A percentile compares a stretch with the other conserved stretches of the same genome.
Conservation (phyloP, 1,140 invertebrate species). For the Lepidurus packardi region DNA sequence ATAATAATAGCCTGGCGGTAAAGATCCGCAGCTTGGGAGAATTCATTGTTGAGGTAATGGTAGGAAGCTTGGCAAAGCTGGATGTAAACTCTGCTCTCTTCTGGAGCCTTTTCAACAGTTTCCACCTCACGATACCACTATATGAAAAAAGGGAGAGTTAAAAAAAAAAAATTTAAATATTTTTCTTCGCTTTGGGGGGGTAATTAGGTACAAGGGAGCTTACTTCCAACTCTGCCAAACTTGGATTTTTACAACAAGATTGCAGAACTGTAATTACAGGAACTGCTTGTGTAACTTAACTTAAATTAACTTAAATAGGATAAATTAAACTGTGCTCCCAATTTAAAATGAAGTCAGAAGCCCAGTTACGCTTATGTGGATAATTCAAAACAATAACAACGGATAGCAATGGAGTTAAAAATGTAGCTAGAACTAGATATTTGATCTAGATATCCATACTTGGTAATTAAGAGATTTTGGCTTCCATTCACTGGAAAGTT, state of each 20-base stretch:
- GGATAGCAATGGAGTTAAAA: too few species aligned
- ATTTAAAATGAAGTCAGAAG: too few species aligned
- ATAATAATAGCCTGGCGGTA: neutral
- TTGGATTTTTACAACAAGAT: too few species aligned
- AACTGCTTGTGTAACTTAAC: too few species aligned
- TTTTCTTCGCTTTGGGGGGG: too few species aligned
- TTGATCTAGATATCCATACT: neutral
- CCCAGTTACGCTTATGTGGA: too few species aligned
- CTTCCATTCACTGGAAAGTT: neutral
- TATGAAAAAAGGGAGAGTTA: neutral
- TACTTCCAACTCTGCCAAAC: neutral
- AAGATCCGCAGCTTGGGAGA: neutral
- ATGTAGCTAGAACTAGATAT: too few species aligned
- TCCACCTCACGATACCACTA: neutral
- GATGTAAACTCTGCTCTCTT: neutral
- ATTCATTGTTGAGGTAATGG: neutral
- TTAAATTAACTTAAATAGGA: too few species aligned
- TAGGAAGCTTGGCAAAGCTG: neutral
- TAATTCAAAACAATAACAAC: too few species aligned
- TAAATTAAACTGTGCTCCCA: too few species aligned
- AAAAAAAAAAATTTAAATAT: neutral
- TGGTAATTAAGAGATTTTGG: neutral
- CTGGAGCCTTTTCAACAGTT: neutral
- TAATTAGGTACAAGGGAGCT: neutral
- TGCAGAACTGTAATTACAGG: too few species aligned